phyloP scores from a whole-genome alignment of 2,797 vertebrate species.

The Triplophysa yarkandensis region DNA sequence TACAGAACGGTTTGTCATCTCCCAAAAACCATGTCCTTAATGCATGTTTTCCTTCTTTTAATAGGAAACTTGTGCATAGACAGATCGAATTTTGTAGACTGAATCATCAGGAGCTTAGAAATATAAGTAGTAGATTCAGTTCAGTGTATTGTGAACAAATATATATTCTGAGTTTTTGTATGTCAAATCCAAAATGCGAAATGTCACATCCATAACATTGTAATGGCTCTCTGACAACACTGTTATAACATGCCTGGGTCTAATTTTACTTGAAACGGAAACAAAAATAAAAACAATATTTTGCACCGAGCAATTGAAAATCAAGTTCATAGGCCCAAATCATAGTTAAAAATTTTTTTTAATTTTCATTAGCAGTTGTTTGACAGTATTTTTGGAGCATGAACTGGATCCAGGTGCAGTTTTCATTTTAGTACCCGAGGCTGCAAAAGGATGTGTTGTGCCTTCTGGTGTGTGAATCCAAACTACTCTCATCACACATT shows the following conservation, averaged over 20 bases:
- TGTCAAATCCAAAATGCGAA: too few relatives aligned
- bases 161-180: too few relatives aligned
- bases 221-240: too few relatives aligned
- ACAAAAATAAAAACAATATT: not conserved
- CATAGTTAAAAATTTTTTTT: not conserved
- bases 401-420: constrained; percentile 29
- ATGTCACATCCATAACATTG: too few relatives aligned
- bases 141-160: too few relatives aligned
- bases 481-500: constrained; percentile 41
- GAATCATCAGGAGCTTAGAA: too few relatives aligned
- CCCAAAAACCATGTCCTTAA: too few relatives aligned
- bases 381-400: not conserved
- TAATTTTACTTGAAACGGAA: not conserved
- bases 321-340: not conserved
- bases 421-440: constrained; percentile 4
- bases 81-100: too few relatives aligned
- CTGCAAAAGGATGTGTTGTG: constrained; percentile 21
- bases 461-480: constrained; percentile 18
- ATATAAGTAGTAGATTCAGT: too few relatives aligned
- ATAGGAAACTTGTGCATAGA: too few relatives aligned
- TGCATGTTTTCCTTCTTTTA: too few relatives aligned
- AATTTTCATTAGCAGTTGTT: not conserved
- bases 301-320: not conserved
- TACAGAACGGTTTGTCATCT: too few relatives aligned
- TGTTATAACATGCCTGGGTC: not conserved